Conservation (phyloP, 2,113 vertebrate genomes). For the Stegostoma tigrinum region DNA sequence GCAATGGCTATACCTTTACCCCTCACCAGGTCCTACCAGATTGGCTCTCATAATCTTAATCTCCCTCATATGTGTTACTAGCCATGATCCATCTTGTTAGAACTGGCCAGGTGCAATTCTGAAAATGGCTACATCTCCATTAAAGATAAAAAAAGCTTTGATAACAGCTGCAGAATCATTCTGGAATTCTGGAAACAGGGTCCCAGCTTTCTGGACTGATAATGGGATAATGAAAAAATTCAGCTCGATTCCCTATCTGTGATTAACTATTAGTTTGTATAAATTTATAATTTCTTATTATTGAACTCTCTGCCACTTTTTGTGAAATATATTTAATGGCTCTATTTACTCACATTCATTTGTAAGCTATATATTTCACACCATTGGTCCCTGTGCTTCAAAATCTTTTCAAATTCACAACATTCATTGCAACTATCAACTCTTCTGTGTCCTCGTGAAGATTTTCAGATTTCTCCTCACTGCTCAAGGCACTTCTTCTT, state of each 20-base stretch:
- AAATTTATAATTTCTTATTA: background rate
- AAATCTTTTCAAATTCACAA: background rate
- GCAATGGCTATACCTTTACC: no score
- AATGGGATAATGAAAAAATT: no score
- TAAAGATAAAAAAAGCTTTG: no score
- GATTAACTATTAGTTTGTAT: background rate
- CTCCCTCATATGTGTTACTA: no score
- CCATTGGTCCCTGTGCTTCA: background rate
- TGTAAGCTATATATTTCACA: background rate
- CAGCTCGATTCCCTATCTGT: background rate
- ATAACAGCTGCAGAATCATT: no score
- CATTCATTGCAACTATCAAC: background rate
- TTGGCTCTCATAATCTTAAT: no score
- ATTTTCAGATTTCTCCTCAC: background rate
- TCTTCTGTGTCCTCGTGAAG: background rate
- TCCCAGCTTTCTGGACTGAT: no score
- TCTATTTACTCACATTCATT: background rate
- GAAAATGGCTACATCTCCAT: no score
- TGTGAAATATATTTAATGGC: background rate
- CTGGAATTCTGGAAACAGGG: no score
- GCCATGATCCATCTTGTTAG: no score
- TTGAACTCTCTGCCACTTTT: background rate
- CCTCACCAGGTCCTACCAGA: no score
- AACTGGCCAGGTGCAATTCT: no score
- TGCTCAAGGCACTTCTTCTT: background rate